Evolutionary conservation across 2,888 invertebrate genomes (phyloP), one percentile per base, ranked within the genome.

Genomic region (Schrankia costaestrigalis): DNA sequence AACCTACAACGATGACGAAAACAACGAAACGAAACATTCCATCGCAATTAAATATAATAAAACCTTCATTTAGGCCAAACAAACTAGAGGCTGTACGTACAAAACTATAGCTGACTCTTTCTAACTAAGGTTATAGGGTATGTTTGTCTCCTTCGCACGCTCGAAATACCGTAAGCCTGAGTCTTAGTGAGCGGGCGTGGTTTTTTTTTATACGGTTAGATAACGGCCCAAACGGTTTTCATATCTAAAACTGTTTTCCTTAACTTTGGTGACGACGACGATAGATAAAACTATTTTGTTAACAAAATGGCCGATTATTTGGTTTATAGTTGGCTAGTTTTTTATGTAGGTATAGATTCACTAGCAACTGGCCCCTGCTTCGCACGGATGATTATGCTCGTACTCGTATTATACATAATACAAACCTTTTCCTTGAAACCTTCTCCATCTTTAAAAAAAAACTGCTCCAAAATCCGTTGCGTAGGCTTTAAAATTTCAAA

Each of bases 161-260:
- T 83, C 81, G 78, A 83, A 85, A 85, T 84, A 85, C 85, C 84
- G 85, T 84, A 80, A 80, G 76, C 69, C 60, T 71, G 66, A 65
- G 65, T 63, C 53, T 35, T 43, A 56, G 81, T 79, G 79, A 83
- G 84, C 78, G 84, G 72, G 72, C 56, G 66, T 48, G 60, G 51
- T 68, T 72, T 81, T 85, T 86, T 85, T 85, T 83, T 78, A n/a
- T n/a, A 77, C 79, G 73, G 83, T 74, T 81, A 85, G 77, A 78
- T 85, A 84, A 81, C 85, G 83, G 84, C 65, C 66, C 57, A 63
- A 74, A 73, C 74, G 63, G 70, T 67, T 51, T n/a, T 63, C 53
- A 59, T 63, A 65, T 71, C 72, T 65, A 68, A 70, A 61, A 59
- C 14, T 56, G 56, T 49, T 74, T 70, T 64, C 69, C 67, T 72